Evolutionary conservation across 2,113 vertebrate species (phyloP).

Genomic region (Aramus guarauna): DNA sequence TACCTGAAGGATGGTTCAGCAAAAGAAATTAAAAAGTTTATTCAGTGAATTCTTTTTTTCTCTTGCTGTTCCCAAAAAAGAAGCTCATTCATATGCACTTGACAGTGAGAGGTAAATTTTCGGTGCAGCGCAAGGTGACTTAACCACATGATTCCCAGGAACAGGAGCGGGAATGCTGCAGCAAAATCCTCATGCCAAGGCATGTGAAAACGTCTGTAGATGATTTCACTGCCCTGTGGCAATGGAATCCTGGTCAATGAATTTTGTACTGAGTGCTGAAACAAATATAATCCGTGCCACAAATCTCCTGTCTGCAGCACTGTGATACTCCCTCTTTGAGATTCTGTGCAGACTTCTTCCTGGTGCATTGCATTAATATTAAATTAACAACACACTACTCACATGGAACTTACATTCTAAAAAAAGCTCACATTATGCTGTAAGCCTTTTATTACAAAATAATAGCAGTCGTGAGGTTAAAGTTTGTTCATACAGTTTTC

Average conservation of each 20-base stretch:
- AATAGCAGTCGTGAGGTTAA: constrained; percentile 75
- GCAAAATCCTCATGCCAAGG: neutral
- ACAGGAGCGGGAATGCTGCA: neutral
- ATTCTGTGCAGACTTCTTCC: constrained; percentile 60
- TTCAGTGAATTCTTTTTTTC: constrained; percentile 12
- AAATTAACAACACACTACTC: constrained; percentile 72
- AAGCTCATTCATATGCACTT: constrained; percentile 46
- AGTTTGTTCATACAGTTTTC: constrained; percentile 69
- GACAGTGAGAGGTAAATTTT: constrained; percentile 49
- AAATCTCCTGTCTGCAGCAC: constrained; percentile 27
- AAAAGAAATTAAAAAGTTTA: constrained; percentile 49
- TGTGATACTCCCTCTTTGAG: constrained; percentile 49
- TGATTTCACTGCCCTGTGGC: neutral
- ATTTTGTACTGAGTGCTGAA: neutral
- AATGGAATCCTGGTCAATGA: constrained; percentile 13
- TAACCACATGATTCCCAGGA: constrained; percentile 18
- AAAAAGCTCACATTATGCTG: constrained; percentile 75
- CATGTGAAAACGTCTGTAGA: neutral
- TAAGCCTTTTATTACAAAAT: constrained; percentile 75
- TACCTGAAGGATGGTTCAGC: constrained; percentile 27
- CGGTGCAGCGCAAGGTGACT: constrained; percentile 23
- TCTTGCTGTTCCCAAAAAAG: constrained; percentile 45
- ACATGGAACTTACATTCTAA: constrained; percentile 67
- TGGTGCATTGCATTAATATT: constrained; percentile 70
- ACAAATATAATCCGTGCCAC: neutral